Evolutionary conservation across 2,113 vertebrate genomes (phyloP), one percentile per base, ranked within the genome.

Genomic region (Larimichthys crocea): DNA sequence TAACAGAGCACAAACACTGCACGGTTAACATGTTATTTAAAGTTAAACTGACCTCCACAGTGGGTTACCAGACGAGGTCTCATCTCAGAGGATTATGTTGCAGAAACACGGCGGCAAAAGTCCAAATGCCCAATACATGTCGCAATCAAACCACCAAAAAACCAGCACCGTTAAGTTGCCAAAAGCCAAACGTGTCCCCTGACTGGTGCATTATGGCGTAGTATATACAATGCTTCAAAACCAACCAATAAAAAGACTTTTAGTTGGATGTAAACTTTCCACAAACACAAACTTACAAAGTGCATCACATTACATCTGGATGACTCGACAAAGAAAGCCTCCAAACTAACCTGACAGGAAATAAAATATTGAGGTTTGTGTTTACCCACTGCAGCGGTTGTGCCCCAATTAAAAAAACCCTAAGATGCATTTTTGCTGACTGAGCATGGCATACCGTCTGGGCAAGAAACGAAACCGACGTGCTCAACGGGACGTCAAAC

Each of bases 341-440:
- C 17, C 15, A 19, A 59, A 66, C 68, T 10, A 15, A 29, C 29
- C 59, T 5, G 22, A 68, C 55, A 24, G 48, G 64, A 79, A 22
- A 31, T 40, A 6, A 55, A 56, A 74, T 7, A 29, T 46, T 20
- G 49, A 9, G 72, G n/a, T 22, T 65, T 0, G 3, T 22, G n/a
- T 74, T 50, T 48, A 22, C 61, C 24, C 1, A 1, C 67, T 73
- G 74, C 44, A 70, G 48, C 3, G 0, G 5, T 57, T 56, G 52
- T 9, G 17, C 53, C 52, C 31, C 70, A 79, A 70, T 78, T 79
- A 74, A 75, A 80, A 71, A 70, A 40, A 40, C 22, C 48, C 71
- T 66, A 72, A 55, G 69, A 78, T 56, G 73, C 63, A 62, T 79
- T 81, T 89, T 55, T 84, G 89, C 86, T 84, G 88, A 85, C 65